Evolutionary conservation across 1,140 invertebrate genomes (phyloP).

Genomic region (Oncopeltus fasciatus): DNA sequence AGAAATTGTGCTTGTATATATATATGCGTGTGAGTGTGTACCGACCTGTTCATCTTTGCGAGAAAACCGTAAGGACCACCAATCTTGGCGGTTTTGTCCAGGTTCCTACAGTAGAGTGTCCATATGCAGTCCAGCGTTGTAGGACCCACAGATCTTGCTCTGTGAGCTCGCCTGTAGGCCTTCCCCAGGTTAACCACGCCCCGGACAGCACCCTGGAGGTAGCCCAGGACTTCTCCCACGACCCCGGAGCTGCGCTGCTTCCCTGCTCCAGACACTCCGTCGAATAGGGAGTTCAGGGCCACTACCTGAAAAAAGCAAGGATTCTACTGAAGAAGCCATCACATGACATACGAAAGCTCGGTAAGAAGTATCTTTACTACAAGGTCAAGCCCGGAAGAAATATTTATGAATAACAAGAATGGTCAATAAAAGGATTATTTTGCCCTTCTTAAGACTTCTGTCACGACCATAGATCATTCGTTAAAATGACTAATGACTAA

Average conservation of each 20-base stretch:
- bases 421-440: no score
- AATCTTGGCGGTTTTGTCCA: conserved; percentile 38
- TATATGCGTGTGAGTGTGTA: neutral
- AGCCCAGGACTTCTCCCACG: conserved; percentile 34
- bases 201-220: conserved; percentile 38
- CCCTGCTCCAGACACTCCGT: conserved; percentile 17
- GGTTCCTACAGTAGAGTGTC: conserved; percentile 43
- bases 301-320: neutral
- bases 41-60: conserved; percentile 44
- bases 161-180: conserved; percentile 31
- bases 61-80: conserved; percentile 41
- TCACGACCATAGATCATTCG: no score
- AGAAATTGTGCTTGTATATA: no score
- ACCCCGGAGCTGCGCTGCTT: conserved; percentile 23
- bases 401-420: no score
- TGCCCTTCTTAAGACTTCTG: no score
- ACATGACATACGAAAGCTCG: no score
- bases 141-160: conserved; percentile 19
- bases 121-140: conserved; percentile 40
- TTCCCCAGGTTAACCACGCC: conserved; percentile 40
- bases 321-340: no score
- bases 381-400: no score
- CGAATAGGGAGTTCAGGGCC: conserved; percentile 37
- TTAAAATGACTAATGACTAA: no score
- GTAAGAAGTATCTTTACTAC: no score